phyloP scores from a whole-genome alignment of 2,888 invertebrate genomes.

The Keiferia lycopersicella region DNA sequence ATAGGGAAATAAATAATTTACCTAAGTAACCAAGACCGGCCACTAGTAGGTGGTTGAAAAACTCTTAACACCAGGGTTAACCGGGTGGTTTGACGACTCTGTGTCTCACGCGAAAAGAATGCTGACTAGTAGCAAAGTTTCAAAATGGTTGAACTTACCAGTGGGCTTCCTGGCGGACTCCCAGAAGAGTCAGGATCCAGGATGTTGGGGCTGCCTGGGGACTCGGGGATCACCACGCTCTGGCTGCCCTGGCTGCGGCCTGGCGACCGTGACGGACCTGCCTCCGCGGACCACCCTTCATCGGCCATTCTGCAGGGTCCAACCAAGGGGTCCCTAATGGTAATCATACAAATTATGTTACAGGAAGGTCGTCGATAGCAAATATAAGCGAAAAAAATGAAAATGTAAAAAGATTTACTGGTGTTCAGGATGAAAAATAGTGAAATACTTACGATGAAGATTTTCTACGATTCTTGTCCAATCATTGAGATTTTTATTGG shows the following conservation, averaged over 20 bases:
- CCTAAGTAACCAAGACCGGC: too few species aligned
- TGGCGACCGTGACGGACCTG: slow-evolving; percentile 31
- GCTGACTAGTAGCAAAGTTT: too few species aligned
- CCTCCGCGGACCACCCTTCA: background rate
- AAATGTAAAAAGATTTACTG: background rate
- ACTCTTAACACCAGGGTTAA: too few species aligned
- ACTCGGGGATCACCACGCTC: slow-evolving; percentile 38
- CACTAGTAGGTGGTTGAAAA: too few species aligned
- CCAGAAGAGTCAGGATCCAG: slow-evolving; percentile 34
- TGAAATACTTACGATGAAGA: background rate
- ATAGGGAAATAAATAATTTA: too few species aligned
- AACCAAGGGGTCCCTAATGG: background rate
- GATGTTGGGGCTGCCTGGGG: slow-evolving; percentile 42
- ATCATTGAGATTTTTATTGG: background rate
- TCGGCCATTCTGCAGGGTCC: slow-evolving; percentile 9
- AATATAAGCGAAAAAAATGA: background rate
- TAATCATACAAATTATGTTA: background rate
- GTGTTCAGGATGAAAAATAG: background rate
- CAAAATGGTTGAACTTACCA: background rate
- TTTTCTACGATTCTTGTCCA: background rate
- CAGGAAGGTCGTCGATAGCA: background rate
- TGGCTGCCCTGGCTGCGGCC: slow-evolving; percentile 34
- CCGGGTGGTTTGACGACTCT: too few species aligned
- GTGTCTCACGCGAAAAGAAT: too few species aligned
- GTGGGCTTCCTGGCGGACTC: slow-evolving; percentile 24